A percentile compares a stretch with the other conserved stretches of the same genome.
These are phyloP conservation scores for Atta cephalotes DNA, from an alignment of 1,140 invertebrate genomes.

Conservation along the genomic window DNA sequence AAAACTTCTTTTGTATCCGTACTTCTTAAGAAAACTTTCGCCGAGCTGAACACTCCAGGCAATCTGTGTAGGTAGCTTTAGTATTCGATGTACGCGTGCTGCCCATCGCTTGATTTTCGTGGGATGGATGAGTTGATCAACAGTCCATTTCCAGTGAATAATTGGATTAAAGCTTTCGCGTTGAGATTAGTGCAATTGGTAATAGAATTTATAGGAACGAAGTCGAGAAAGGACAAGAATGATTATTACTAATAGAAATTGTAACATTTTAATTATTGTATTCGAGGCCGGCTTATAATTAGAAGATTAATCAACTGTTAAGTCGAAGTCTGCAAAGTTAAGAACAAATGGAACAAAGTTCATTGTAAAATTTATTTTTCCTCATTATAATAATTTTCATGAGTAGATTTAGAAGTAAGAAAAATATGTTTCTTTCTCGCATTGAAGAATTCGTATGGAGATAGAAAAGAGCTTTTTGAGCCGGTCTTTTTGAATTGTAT, in stretches of 20 bases:
- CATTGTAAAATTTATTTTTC: background rate
- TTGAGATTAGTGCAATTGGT: conserved; percentile 44
- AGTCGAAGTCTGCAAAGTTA: background rate
- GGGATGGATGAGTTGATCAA: conserved; percentile 25
- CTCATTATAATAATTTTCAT: background rate
- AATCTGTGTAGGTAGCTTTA: conserved; percentile 57
- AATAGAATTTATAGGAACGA: conserved; percentile 7
- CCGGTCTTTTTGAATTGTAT: conserved; percentile 62
- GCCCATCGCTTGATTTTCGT: conserved; percentile 62
- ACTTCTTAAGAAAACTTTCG: conserved; percentile 58
- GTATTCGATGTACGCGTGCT: conserved; percentile 53
- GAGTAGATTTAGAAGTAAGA: background rate
- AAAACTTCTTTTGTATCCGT: conserved; percentile 60
- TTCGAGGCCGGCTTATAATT: background rate
- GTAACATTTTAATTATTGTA: conserved; percentile 51
- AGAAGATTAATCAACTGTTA: background rate
- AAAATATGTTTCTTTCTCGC: background rate
- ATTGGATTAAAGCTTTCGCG: conserved; percentile 39
- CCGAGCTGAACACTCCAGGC: conserved; percentile 50
- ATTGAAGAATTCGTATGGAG: background rate
- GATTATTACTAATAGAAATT: conserved; percentile 22
- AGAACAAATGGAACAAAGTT: conserved; percentile 8
- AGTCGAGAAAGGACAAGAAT: background rate
- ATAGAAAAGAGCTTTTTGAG: background rate
- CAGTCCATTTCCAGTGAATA: background rate